Conservation (phyloP, 2,888 invertebrate genomes). For the Acronicta psi region DNA sequence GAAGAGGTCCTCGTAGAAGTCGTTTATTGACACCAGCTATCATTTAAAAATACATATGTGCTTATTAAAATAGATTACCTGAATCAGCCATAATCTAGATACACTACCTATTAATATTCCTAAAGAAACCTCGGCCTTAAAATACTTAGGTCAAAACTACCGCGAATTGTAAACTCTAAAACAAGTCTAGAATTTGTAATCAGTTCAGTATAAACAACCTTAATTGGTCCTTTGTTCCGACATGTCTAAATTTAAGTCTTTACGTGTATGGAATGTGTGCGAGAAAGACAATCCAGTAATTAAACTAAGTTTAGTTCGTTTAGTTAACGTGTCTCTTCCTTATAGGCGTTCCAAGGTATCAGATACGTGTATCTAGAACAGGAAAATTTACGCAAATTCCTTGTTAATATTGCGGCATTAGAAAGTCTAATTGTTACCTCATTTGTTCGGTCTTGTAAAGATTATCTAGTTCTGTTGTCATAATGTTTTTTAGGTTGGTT, state of each 20-base stretch:
- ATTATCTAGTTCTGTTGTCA: constrained; percentile 5
- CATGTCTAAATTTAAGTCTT: constrained; percentile 8
- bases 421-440: constrained; percentile 42
- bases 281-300: constrained; percentile 10
- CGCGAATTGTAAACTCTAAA: background rate
- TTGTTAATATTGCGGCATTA: constrained; percentile 30
- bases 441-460: constrained; percentile 8
- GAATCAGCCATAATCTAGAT: background rate
- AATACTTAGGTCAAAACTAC: background rate
- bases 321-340: constrained; percentile 50
- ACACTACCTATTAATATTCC: background rate
- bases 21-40: too few relatives aligned
- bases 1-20: too few relatives aligned
- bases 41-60: too few relatives aligned
- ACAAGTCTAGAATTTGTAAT: constrained; percentile 28
- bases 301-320: constrained; percentile 14
- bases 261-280: constrained; percentile 42
- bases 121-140: background rate
- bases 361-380: constrained; percentile 34
- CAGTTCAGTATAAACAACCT: constrained; percentile 13
- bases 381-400: constrained; percentile 47
- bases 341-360: constrained; percentile 38
- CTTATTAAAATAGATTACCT: too few relatives aligned
- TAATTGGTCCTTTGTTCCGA: constrained; percentile 20
- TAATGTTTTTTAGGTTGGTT: too few relatives aligned